Evolutionary conservation across 2,888 invertebrate species (phyloP).

Genomic region (Troides helena): DNA sequence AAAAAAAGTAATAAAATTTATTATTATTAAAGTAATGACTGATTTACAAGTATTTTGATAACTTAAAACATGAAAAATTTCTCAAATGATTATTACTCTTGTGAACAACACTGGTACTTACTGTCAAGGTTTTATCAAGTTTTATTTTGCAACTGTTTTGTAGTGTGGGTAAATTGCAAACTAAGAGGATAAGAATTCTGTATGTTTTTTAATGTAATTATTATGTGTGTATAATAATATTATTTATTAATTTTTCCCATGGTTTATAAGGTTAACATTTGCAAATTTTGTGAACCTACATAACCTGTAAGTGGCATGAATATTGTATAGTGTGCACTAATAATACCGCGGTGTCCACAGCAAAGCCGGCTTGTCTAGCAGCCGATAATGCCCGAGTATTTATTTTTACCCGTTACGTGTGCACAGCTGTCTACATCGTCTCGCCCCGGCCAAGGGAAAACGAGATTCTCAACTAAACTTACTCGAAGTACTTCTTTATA

Average conservation of each 20-base stretch:
- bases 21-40: too few species aligned
- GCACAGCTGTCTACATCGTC: constrained; percentile 72
- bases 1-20: too few species aligned
- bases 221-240: background rate
- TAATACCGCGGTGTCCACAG: constrained; percentile 71
- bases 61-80: too few species aligned
- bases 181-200: background rate
- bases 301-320: constrained; percentile 29
- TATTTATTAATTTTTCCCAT: background rate
- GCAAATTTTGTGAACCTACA: constrained; percentile 4
- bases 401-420: constrained; percentile 79
- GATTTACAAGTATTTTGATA: too few species aligned
- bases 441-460: constrained; percentile 69
- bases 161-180: background rate
- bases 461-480: constrained; percentile 46
- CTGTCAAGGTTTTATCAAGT: background rate
- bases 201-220: background rate
- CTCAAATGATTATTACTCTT: background rate
- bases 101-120: background rate
- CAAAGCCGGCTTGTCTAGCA: constrained; percentile 73
- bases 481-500: constrained; percentile 42
- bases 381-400: constrained; percentile 75
- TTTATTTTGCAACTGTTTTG: background rate
- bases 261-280: background rate
- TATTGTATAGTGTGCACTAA: constrained; percentile 52